Evolutionary conservation across 35 echinoderm and acorn worm species (phyloP), one percentile per base, ranked within the genome.

Genomic region (Holothuria glaberrima): DNA sequence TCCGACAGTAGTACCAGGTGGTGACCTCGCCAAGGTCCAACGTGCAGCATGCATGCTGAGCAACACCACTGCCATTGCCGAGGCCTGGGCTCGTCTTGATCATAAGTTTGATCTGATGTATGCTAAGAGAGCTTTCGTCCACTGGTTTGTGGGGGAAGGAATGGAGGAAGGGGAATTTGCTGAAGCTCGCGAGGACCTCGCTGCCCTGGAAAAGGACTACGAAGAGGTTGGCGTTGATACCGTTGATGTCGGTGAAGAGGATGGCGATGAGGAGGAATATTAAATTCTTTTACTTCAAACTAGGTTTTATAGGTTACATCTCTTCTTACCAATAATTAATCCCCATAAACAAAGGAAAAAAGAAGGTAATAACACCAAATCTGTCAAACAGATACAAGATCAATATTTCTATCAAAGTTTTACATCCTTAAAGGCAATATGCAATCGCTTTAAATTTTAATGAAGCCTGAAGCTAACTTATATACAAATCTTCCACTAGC

Each of bases 41-140:
- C 90, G 94, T 86, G 94, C 94, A 7, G 94, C 89, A 20, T 95
- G 94, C 61, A 95, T 90, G 91, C 63, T 95, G 91, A 90, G 94
- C 82, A 95, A 95, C 94, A 95, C 94, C 77, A 95, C 94, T 13
- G 94, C 94, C 78, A 95, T 95, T 33, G 94, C 94, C 18, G 94
- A 95, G 71, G 94, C 94, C n/a, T 95, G 90, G 90, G 94, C 94
- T 71, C 94, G 94, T 92, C 91, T 95, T 26, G 80, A 95, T 84
- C 91, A 92, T 50, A 95, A 95, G 91, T 95, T 95, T 80, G 94
- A 95, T 73, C 88, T 95, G 87, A 95, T 95, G 94, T 95, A 95
- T 48, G 90, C 87, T 29, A 95, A 95, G 91, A 87, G 94, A 76
- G 94, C 94, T 46, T 95, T 95, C 58, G 91, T 95, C 57, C 94